Evolutionary conservation across 2,113 vertebrate species (phyloP).

Genomic region (Diadophis punctatus): DNA sequence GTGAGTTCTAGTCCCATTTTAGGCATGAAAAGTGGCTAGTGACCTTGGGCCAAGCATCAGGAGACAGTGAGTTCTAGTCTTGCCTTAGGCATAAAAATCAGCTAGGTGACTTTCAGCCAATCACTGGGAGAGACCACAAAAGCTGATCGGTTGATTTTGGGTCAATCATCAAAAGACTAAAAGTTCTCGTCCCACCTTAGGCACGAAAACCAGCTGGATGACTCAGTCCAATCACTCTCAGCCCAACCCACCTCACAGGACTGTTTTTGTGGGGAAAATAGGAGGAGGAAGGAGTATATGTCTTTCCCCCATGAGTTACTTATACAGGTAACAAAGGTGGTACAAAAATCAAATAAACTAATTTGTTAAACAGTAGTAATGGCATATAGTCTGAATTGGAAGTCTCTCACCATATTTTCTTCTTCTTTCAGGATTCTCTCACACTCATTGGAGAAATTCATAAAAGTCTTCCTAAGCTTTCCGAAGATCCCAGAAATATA

Average conservation of each 20-base stretch:
- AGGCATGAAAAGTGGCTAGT: background rate
- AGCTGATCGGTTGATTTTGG: too few species aligned
- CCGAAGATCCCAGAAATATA: constrained; percentile 61
- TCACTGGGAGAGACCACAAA: background rate
- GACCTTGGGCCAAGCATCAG: background rate
- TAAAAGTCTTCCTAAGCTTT: constrained; percentile 56
- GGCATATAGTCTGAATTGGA: background rate
- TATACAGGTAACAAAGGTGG: background rate
- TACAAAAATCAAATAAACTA: background rate
- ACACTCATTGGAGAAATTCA: constrained; percentile 57
- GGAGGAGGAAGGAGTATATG: background rate
- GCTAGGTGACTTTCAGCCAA: background rate
- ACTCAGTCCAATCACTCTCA: background rate
- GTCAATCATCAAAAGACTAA: background rate
- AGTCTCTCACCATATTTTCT: accelerated
- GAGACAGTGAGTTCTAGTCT: background rate
- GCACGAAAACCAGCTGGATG: background rate
- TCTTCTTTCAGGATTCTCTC: constrained; percentile 54
- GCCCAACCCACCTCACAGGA: background rate
- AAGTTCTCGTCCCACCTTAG: background rate
- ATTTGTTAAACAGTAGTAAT: background rate
- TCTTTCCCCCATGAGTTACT: background rate
- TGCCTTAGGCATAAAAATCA: too few species aligned
- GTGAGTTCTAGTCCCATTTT: background rate
- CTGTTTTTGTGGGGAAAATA: background rate